Percentiles rank a stretch among this genome's conserved stretches.
Conservation (phyloP, 2,797 vertebrate genomes). For the Cryptoprocta ferox region DNA sequence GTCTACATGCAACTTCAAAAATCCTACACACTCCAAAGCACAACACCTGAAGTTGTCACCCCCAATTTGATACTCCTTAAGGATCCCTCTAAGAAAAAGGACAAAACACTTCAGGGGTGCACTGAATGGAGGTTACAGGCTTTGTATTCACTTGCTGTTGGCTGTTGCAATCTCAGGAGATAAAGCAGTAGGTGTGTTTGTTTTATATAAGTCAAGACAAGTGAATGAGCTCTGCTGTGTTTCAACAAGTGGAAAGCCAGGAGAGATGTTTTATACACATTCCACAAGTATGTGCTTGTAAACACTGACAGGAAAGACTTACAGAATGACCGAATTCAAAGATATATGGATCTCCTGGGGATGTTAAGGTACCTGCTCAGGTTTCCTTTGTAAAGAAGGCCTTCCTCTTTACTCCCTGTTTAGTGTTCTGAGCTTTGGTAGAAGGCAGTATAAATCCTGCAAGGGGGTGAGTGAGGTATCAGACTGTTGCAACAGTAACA, state of each 20-base stretch:
- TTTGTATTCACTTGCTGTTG: background rate
- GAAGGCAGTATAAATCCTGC: background rate
- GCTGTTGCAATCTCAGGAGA: conserved; percentile 1
- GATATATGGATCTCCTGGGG: background rate
- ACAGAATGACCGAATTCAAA: conserved; percentile 8
- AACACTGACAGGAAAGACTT: background rate
- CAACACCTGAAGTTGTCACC: background rate
- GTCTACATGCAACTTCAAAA: background rate
- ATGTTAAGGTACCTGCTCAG: background rate
- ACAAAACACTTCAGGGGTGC: background rate
- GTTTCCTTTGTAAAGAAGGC: background rate
- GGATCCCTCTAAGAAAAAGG: background rate
- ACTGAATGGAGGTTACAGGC: background rate
- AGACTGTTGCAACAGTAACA: background rate
- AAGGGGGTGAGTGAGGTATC: background rate
- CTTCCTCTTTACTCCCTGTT: background rate
- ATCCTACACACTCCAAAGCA: background rate
- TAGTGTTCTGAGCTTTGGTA: background rate
- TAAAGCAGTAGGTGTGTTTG: background rate
- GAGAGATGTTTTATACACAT: conserved; percentile 41
- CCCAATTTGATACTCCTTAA: background rate
- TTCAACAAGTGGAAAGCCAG: conserved; percentile 21
- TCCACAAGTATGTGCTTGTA: background rate
- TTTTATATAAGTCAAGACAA: conserved; percentile 59
- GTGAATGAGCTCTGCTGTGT: conserved; percentile 28